Evolutionary conservation across 1,140 invertebrate species (phyloP).

Genomic region (Agrypnia vestita): DNA sequence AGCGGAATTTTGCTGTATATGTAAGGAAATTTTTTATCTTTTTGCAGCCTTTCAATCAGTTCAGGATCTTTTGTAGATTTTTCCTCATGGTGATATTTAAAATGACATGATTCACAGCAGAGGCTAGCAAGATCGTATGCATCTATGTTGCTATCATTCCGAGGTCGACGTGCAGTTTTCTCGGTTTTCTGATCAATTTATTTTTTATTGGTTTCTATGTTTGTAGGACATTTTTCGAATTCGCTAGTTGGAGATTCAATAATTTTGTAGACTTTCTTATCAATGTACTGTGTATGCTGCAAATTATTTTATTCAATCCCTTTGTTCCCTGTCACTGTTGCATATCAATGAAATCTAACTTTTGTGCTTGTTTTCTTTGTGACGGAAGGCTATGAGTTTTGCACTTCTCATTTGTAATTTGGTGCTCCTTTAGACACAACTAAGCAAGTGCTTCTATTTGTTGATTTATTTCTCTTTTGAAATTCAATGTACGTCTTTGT

Average conservation of each 20-base stretch:
- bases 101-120: constrained; percentile 88
- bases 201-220: constrained; percentile 33
- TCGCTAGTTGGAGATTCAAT: constrained; percentile 75
- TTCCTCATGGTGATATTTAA: constrained; percentile 79
- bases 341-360: too few relatives aligned
- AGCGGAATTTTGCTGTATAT: too few relatives aligned
- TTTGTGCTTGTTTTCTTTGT: constrained; percentile 82
- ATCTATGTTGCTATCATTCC: constrained; percentile 83
- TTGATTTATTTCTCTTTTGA: constrained; percentile 88
- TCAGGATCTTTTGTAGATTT: constrained; percentile 61
- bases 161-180: constrained; percentile 69
- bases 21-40: too few relatives aligned
- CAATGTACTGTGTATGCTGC: constrained; percentile 72
- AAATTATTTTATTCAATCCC: constrained; percentile 64
- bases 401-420: constrained; percentile 88
- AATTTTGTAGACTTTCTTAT: constrained; percentile 62
- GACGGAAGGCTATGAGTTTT: constrained; percentile 90
- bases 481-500: constrained; percentile 91
- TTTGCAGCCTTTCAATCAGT: constrained; percentile 53
- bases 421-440: constrained; percentile 86
- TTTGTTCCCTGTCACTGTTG: constrained; percentile 77
- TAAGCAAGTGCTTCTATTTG: constrained; percentile 90
- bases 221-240: constrained; percentile 56
- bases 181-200: constrained; percentile 60
- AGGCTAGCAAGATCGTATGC: constrained; percentile 88